Evolutionary conservation across 1,140 invertebrate genomes (phyloP).

Genomic region (Harpegnathos saltator): DNA sequence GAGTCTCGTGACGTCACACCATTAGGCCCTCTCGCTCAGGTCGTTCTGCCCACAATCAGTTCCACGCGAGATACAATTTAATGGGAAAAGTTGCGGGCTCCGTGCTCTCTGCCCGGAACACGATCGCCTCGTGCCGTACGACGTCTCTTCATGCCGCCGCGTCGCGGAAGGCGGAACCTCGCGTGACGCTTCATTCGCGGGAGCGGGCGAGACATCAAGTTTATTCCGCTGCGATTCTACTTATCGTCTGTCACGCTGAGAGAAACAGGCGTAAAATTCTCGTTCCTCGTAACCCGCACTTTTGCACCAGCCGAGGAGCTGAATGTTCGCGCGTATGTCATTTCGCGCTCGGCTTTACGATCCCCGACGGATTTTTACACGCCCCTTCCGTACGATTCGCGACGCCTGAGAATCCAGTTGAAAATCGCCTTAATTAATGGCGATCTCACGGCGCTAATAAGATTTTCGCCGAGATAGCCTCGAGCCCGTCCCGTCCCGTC

Average conservation of each 20-base stretch:
- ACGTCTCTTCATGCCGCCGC: not conserved
- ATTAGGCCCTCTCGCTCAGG: not conserved
- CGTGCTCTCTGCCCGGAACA: too few species aligned
- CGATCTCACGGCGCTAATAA: conserved; percentile 19
- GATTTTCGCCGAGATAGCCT: conserved; percentile 26
- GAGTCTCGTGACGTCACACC: conserved; percentile 46
- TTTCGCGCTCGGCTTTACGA: conserved; percentile 1
- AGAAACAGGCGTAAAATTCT: not conserved
- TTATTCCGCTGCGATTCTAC: conserved; percentile 11
- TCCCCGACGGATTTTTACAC: not conserved
- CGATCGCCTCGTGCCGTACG: too few species aligned
- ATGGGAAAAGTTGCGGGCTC: conserved; percentile 23
- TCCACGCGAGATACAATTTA: conserved; percentile 55
- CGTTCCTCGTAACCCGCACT: not conserved
- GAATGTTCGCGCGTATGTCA: not conserved
- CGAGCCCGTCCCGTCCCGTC: too few species aligned
- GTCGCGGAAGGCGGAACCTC: not conserved
- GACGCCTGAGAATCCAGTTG: not conserved
- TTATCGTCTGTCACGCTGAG: not conserved
- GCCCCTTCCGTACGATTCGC: not conserved
- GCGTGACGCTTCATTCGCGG: conserved; percentile 25
- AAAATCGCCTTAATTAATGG: conserved; percentile 2
- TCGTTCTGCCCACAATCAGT: not conserved
- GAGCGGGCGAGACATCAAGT: conserved; percentile 27
- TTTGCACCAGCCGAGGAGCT: not conserved